Conservation (phyloP, 2,888 invertebrate species). For the Adelphocoris suturalis region DNA sequence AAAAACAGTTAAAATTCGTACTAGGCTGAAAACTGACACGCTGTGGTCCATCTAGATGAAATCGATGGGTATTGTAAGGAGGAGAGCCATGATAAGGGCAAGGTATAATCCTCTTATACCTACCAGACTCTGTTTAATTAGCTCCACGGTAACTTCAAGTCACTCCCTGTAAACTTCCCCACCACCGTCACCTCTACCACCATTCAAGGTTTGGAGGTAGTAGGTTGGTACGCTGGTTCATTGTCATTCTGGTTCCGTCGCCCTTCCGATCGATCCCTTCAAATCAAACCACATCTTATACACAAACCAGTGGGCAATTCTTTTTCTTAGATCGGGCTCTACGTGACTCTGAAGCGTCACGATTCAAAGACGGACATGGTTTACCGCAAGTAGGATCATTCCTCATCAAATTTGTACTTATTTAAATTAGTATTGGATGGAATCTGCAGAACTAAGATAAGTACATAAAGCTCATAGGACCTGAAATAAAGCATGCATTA, state of each 20-base stretch:
- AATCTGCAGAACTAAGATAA: no score
- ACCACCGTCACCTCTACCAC: background rate
- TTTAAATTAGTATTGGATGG: no score
- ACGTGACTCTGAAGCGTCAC: background rate
- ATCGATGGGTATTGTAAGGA: slow-evolving; percentile 1
- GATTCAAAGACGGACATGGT: background rate
- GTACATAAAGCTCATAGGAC: no score
- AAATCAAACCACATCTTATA: slow-evolving; percentile 72
- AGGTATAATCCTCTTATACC: slow-evolving; percentile 62
- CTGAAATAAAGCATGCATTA: no score
- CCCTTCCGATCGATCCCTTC: slow-evolving; percentile 66
- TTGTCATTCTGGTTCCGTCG: slow-evolving; percentile 67
- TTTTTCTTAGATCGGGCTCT: slow-evolving; percentile 24
- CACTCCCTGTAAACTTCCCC: background rate
- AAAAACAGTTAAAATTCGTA: no score
- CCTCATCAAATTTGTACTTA: no score
- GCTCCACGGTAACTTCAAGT: background rate
- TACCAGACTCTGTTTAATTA: slow-evolving; percentile 48
- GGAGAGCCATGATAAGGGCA: slow-evolving; percentile 40
- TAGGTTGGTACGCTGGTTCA: slow-evolving; percentile 37
- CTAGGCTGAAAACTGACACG: background rate
- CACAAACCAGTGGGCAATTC: slow-evolving; percentile 66
- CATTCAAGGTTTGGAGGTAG: slow-evolving; percentile 23
- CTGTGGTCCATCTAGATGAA: background rate
- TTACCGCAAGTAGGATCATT: no score